phyloP scores from a whole-genome alignment of 2,888 invertebrate genomes.

The Lasius fuliginosus region DNA sequence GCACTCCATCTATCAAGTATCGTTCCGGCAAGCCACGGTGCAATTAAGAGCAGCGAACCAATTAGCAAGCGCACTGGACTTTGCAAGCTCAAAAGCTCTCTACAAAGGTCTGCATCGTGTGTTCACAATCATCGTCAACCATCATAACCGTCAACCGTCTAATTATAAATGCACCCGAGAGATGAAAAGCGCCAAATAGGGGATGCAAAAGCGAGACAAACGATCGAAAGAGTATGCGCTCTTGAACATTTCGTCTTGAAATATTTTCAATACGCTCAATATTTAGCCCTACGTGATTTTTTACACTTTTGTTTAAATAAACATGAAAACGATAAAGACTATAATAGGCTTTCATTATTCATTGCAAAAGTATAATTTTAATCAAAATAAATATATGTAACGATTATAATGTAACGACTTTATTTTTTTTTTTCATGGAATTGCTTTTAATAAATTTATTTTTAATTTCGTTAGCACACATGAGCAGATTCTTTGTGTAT shows the following conservation, averaged over 20 bases:
- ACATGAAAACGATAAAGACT: not conserved
- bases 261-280: conserved; percentile 7
- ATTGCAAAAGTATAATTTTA: not conserved
- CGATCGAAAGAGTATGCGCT: not conserved
- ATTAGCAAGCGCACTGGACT: conserved; percentile 62
- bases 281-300: not conserved
- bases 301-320: not conserved
- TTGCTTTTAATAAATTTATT: not conserved
- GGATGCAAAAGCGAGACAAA: not conserved
- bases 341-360: not conserved
- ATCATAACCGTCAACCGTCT: conserved; percentile 40
- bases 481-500: not conserved
- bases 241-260: not conserved
- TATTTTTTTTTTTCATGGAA: not conserved
- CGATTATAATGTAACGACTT: not conserved
- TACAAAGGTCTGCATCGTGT: conserved; percentile 34
- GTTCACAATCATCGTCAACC: conserved; percentile 40
- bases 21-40: conserved; percentile 58
- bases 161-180: conserved; percentile 40
- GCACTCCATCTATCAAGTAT: conserved; percentile 36
- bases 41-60: conserved; percentile 67
- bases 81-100: conserved; percentile 41
- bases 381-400: not conserved
- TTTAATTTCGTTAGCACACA: not conserved
- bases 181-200: conserved; percentile 15